Percentiles rank a stretch among this genome's conserved stretches.
These are phyloP conservation scores for Pangasius mekongensis DNA, from an alignment of 2,797 vertebrate genomes.

Conservation along the genomic window DNA sequence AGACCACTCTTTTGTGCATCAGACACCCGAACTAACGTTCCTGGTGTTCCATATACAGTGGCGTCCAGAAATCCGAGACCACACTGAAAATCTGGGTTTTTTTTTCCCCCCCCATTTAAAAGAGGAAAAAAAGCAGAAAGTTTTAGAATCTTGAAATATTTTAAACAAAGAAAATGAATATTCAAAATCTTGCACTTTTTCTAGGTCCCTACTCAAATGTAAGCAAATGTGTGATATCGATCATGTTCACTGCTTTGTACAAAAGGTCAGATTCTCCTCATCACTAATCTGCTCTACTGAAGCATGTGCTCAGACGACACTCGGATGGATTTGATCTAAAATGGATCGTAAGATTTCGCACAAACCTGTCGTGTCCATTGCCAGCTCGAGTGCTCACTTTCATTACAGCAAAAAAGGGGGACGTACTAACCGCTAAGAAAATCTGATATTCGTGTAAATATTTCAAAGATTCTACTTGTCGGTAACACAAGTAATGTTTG, in stretches of 20 bases:
- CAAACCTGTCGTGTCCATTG: not conserved
- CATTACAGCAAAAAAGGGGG: not conserved
- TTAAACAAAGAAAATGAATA: not conserved
- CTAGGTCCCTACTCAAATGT: not conserved
- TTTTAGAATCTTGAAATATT: not conserved
- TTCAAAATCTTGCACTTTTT: not conserved
- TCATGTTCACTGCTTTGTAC: not conserved
- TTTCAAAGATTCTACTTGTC: not conserved
- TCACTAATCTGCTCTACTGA: not conserved
- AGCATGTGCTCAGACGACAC: not conserved
- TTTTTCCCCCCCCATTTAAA: not conserved
- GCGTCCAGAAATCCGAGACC: not conserved
- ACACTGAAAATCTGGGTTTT: not conserved
- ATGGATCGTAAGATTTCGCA: not conserved
- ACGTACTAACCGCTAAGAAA: not conserved
- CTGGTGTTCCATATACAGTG: no score
- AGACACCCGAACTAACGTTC: not conserved
- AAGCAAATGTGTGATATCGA: not conserved
- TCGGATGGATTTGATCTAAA: not conserved
- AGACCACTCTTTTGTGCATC: not conserved
- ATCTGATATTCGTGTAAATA: no score
- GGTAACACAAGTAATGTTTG: not conserved
- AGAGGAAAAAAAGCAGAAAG: not conserved
- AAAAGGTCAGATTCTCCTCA: not conserved
- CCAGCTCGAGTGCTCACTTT: not conserved